These are phyloP conservation scores for Tortrix viridana DNA, from an alignment of 2,888 invertebrate genomes.

Conservation along the genomic window DNA sequence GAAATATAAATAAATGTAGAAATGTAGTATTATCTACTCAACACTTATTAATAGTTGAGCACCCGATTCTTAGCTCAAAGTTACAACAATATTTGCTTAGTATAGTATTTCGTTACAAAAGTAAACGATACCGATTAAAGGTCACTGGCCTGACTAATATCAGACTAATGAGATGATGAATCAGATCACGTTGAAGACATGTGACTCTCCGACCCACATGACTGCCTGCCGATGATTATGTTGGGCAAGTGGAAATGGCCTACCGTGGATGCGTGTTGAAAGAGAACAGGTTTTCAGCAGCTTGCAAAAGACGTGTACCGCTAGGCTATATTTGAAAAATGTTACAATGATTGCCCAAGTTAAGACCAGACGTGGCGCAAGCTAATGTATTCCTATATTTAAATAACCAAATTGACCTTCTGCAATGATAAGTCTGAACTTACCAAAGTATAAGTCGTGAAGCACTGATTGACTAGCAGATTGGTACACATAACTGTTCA, in stretches of 20 bases:
- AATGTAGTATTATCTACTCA: too few species aligned
- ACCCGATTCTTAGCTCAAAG: too few species aligned
- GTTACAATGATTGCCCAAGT: constrained; percentile 41
- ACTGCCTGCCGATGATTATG: constrained; percentile 26
- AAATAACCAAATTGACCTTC: constrained; percentile 14
- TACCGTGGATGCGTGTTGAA: constrained; percentile 33
- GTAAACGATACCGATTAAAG: constrained; percentile 1
- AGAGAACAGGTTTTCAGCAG: constrained; percentile 38
- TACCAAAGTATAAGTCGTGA: constrained; percentile 49
- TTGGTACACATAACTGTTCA: constrained; percentile 45
- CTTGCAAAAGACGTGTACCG: constrained; percentile 44
- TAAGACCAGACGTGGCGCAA: constrained; percentile 7
- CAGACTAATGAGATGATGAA: constrained; percentile 23
- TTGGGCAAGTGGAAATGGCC: constrained; percentile 32
- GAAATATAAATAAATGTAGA: too few species aligned
- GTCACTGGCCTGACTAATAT: constrained; percentile 21
- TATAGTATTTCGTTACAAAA: constrained; percentile 7
- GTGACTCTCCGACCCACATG: constrained; percentile 34
- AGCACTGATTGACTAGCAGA: constrained; percentile 51
- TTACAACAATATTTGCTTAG: not conserved
- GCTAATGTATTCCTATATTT: too few species aligned
- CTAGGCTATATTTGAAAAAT: constrained; percentile 41
- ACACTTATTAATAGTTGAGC: not conserved
- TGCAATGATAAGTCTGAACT: constrained; percentile 33
- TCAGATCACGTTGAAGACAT: constrained; percentile 22